A percentile compares a stretch with the other conserved stretches of the same genome.
These are phyloP conservation scores for Cheirogaleus medius DNA, from an alignment of 2,113 vertebrate genomes.

Conservation along the genomic window DNA sequence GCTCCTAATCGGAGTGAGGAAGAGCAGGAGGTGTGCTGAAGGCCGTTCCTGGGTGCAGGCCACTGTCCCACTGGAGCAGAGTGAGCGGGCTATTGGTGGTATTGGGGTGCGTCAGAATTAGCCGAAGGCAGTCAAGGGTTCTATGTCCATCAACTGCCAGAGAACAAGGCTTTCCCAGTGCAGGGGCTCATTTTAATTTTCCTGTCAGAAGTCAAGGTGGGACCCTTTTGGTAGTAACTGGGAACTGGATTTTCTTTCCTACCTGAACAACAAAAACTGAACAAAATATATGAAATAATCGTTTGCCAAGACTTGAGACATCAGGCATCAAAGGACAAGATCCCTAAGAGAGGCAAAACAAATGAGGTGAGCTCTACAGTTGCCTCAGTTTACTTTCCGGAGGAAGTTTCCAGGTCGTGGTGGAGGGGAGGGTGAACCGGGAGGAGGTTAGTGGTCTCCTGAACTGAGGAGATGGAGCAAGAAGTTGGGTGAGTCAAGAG, in stretches of 20 bases:
- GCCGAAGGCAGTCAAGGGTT: background rate
- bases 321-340: background rate
- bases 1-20: background rate
- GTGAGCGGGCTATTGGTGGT: background rate
- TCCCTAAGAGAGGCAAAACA: background rate
- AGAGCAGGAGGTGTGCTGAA: background rate
- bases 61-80: background rate
- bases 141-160: background rate
- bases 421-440: background rate
- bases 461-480: background rate
- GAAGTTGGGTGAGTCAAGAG: background rate
- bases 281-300: background rate
- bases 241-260: background rate
- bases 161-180: background rate
- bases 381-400: background rate
- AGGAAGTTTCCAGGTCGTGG: background rate
- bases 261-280: background rate
- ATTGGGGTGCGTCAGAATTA: background rate
- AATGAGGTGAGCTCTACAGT: accelerated
- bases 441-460: background rate
- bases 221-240: background rate
- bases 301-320: background rate
- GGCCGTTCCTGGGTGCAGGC: background rate
- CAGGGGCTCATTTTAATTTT: background rate
- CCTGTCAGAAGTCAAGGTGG: background rate